A percentile compares a stretch with the other conserved stretches of the same genome.
Conservation (phyloP, 2,888 invertebrate species). For the Heliothis peltigera region DNA sequence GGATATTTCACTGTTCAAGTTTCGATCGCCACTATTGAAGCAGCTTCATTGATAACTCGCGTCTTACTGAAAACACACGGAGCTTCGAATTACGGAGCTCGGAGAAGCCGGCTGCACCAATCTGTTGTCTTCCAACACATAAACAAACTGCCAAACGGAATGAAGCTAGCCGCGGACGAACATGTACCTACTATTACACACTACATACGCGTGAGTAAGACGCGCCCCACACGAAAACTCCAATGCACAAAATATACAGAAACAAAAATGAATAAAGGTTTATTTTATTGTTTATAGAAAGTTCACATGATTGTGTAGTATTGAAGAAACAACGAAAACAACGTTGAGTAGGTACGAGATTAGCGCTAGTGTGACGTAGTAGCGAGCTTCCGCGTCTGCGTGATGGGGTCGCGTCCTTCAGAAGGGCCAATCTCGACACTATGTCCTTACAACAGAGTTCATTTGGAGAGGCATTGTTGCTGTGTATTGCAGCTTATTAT, state of each 20-base stretch:
- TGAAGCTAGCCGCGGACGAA: slow-evolving; percentile 83
- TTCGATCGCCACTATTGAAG: slow-evolving; percentile 64
- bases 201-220: slow-evolving; percentile 33
- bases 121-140: slow-evolving; percentile 89
- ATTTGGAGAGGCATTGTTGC: slow-evolving; percentile 70
- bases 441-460: slow-evolving; percentile 77
- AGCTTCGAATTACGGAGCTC: slow-evolving; percentile 75
- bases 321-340: slow-evolving; percentile 67
- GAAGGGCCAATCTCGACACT: slow-evolving; percentile 79
- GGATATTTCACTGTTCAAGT: slow-evolving; percentile 33
- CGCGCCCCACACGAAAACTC: slow-evolving; percentile 18
- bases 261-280: slow-evolving; percentile 51
- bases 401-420: slow-evolving; percentile 73
- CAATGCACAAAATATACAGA: slow-evolving; percentile 43
- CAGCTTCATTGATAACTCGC: slow-evolving; percentile 79
- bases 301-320: slow-evolving; percentile 56
- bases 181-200: slow-evolving; percentile 54
- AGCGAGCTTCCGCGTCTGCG: slow-evolving; percentile 86
- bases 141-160: slow-evolving; percentile 85
- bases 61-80: slow-evolving; percentile 78
- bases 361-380: slow-evolving; percentile 86
- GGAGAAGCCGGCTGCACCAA: slow-evolving; percentile 84
- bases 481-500: slow-evolving; percentile 73
- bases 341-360: slow-evolving; percentile 76
- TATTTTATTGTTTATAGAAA: slow-evolving; percentile 39